Percentiles rank a stretch among this genome's conserved stretches.
Evolutionary conservation across 2,113 vertebrate species (phyloP).

Genomic region (Cygnus atratus): DNA sequence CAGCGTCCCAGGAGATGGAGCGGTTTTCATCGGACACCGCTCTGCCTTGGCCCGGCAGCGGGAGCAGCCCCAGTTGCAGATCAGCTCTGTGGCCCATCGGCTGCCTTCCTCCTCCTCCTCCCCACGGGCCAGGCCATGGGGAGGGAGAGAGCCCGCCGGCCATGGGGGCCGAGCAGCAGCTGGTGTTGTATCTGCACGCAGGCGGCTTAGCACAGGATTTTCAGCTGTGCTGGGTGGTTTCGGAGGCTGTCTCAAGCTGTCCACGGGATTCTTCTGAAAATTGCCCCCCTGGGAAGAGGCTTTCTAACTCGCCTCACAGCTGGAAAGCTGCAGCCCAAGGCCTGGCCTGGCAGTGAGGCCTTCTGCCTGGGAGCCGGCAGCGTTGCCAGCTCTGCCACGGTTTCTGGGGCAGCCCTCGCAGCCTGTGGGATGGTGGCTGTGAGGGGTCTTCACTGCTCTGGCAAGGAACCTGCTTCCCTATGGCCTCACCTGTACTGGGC

Average conservation of each 20-base stretch:
- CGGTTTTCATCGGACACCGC: accelerated
- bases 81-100: accelerated
- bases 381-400: neutral
- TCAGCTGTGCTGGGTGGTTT: neutral
- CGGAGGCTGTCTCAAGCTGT: neutral
- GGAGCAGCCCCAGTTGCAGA: accelerated
- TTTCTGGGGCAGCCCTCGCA: accelerated
- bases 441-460: accelerated
- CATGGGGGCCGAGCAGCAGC: accelerated
- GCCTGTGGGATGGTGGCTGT: neutral
- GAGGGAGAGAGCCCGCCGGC: neutral
- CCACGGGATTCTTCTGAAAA: neutral
- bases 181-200: neutral
- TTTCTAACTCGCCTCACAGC: neutral
- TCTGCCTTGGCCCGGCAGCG: neutral
- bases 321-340: neutral
- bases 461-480: neutral
- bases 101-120: neutral
- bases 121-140: accelerated
- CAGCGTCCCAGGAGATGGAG: neutral
- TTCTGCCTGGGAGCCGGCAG: accelerated
- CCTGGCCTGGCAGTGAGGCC: neutral
- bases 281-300: neutral
- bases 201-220: neutral
- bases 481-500: accelerated